Percentiles rank a stretch among this genome's conserved stretches.
Conservation (phyloP, 92 coral and sea anemone genomes). For the Hydrozoanthus gracilis region DNA sequence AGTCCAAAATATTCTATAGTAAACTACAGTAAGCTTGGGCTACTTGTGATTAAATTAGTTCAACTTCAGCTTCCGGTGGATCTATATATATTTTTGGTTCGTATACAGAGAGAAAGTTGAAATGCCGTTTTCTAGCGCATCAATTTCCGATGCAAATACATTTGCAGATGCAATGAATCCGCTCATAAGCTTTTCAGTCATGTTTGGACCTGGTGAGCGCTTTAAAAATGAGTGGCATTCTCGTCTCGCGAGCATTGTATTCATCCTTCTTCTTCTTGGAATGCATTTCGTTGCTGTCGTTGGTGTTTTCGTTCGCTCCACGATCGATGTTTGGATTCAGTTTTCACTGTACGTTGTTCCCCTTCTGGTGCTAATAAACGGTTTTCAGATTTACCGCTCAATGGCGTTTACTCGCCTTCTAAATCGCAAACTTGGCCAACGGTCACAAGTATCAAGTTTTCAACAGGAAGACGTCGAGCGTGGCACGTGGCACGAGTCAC, state of each 20-base stretch:
- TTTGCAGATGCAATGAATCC: constrained; percentile 72
- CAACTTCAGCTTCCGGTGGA: too few relatives aligned
- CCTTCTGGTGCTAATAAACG: constrained; percentile 74
- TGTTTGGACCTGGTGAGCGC: constrained; percentile 84
- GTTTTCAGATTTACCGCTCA: constrained; percentile 74
- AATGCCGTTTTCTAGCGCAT: constrained; percentile 74
- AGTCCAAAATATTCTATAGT: too few relatives aligned
- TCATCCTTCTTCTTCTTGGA: constrained; percentile 56
- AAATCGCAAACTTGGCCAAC: constrained; percentile 62
- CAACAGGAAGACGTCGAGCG: constrained; percentile 55
- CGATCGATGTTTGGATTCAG: constrained; percentile 94
- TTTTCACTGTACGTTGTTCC: constrained; percentile 92
- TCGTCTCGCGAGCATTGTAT: constrained; percentile 61
- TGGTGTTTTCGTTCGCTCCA: constrained; percentile 90
- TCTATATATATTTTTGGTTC: too few relatives aligned
- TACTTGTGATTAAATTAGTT: too few relatives aligned
- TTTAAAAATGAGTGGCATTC: constrained; percentile 45
- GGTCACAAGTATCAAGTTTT: constrained; percentile 51
- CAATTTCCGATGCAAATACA: constrained; percentile 63
- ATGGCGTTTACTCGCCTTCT: constrained; percentile 71
- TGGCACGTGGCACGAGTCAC: constrained; percentile 75
- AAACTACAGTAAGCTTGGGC: too few relatives aligned
- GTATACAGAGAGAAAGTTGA: too few relatives aligned
- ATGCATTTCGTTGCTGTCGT: constrained; percentile 77
- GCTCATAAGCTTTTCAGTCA: constrained; percentile 56